Conservation (phyloP, 2,113 vertebrate species). For the Penelope pileata region DNA sequence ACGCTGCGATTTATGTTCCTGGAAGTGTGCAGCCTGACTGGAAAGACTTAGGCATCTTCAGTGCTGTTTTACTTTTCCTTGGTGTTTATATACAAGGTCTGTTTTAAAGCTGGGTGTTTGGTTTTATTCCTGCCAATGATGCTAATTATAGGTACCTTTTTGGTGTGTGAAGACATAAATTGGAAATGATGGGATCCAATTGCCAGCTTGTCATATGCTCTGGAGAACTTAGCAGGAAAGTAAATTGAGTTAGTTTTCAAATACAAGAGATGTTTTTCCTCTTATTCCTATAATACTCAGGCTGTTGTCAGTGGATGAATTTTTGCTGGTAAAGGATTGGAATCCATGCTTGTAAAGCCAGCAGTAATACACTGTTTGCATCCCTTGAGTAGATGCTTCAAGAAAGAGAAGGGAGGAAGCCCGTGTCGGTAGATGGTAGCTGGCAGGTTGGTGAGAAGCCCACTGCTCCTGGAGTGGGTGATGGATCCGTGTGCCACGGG, state of each 20-base stretch:
- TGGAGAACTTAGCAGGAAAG: neutral
- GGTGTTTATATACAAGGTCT: neutral
- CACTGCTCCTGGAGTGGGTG: neutral
- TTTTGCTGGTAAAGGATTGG: neutral
- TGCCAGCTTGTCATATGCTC: neutral
- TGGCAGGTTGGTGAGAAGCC: neutral
- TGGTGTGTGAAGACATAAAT: neutral
- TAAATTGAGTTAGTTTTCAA: neutral
- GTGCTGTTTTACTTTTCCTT: neutral
- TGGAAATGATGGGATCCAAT: neutral
- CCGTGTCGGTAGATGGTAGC: no score
- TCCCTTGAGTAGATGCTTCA: neutral
- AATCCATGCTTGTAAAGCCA: neutral
- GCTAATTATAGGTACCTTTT: neutral
- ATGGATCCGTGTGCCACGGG: rapidly evolving
- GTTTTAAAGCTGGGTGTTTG: neutral
- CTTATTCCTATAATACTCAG: neutral
- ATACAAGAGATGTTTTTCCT: neutral
- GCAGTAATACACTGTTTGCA: neutral
- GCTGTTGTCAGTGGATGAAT: neutral
- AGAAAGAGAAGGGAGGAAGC: neutral
- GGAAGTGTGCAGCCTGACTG: neutral
- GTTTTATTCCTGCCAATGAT: neutral
- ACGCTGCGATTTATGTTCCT: neutral
- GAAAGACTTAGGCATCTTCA: neutral